These are phyloP conservation scores for Aviceda subcristata DNA, from an alignment of 2,113 vertebrate species.

Conservation along the genomic window DNA sequence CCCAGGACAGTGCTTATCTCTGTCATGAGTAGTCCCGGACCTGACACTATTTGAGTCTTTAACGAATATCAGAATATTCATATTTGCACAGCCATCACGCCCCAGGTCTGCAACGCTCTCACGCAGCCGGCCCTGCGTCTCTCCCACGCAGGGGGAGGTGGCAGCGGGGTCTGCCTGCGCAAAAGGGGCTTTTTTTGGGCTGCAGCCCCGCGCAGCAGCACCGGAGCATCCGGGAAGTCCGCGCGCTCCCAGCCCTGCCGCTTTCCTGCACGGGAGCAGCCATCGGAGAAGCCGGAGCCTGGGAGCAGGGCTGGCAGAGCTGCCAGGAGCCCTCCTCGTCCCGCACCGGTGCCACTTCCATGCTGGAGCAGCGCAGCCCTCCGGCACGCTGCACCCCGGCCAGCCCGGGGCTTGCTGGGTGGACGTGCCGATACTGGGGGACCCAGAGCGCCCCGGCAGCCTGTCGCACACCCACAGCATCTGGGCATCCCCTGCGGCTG, in stretches of 20 bases:
- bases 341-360: background rate
- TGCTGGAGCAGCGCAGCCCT: background rate
- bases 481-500: background rate
- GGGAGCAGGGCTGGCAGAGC: background rate
- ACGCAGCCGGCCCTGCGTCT: background rate
- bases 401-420: accelerated
- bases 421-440: accelerated
- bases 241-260: accelerated
- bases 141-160: background rate
- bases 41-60: background rate
- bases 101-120: background rate
- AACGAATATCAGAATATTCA: background rate
- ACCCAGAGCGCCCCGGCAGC: background rate
- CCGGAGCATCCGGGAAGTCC: background rate
- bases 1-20: background rate
- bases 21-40: background rate
- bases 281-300: accelerated
- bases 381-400: accelerated
- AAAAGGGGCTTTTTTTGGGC: background rate
- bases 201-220: background rate
- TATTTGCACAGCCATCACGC: background rate
- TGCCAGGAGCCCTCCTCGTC: background rate
- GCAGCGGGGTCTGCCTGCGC: background rate
- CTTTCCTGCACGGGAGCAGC: background rate
- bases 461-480: background rate